Conservation (phyloP, 2,888 invertebrate species). For the Papilio gigon region DNA sequence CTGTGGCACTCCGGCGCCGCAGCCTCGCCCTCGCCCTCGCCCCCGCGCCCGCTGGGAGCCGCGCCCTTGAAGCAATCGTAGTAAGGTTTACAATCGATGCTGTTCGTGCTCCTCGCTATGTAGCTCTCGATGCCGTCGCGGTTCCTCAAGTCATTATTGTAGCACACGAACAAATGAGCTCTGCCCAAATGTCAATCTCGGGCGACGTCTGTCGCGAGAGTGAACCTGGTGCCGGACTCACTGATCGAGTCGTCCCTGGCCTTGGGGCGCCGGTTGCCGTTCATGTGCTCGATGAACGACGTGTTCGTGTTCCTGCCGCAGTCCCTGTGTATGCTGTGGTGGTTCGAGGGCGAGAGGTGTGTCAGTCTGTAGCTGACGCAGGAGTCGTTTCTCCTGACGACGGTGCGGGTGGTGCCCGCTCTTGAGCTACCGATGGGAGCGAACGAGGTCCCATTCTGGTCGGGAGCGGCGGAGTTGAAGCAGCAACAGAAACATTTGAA, state of each 20-base stretch:
- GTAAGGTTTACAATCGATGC: constrained; percentile 75
- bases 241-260: constrained; percentile 72
- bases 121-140: constrained; percentile 62
- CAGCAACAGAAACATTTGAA: constrained; percentile 84
- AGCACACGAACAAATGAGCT: constrained; percentile 54
- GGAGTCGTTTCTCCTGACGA: constrained; percentile 75
- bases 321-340: constrained; percentile 72
- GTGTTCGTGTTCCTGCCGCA: constrained; percentile 73
- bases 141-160: constrained; percentile 55
- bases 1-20: constrained; percentile 65
- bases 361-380: constrained; percentile 76
- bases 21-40: constrained; percentile 46
- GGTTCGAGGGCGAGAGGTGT: constrained; percentile 76
- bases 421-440: constrained; percentile 75
- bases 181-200: constrained; percentile 73
- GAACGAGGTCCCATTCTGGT: constrained; percentile 73
- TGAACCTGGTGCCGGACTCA: constrained; percentile 72
- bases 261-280: constrained; percentile 69
- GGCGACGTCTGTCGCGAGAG: constrained; percentile 67
- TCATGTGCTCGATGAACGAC: constrained; percentile 76
- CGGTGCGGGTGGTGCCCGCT: constrained; percentile 72
- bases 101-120: constrained; percentile 71
- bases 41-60: constrained; percentile 46
- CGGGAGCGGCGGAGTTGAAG: constrained; percentile 55
- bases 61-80: constrained; percentile 74